Evolutionary conservation across 2,888 invertebrate genomes (phyloP), one percentile per base, ranked within the genome.

Genomic region (Oscheius sp.): DNA sequence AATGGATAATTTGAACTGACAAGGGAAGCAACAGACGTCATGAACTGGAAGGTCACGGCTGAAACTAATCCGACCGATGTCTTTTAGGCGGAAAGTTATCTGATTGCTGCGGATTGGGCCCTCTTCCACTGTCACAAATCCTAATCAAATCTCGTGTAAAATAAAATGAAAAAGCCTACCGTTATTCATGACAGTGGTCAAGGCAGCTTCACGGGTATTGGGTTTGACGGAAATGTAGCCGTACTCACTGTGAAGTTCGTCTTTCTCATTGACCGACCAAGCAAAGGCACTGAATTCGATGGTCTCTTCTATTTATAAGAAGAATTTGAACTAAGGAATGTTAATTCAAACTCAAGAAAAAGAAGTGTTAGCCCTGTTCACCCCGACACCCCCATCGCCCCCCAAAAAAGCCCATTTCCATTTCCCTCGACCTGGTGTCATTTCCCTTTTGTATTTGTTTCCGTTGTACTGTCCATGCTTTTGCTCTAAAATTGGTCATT

Each of bases 151-250:
- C 35, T 35, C 6, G 3, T 49, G 3, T 9, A 52, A 69, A 25
- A 63, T 21, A 56, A 49, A n/a, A 21, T 2, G 21, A 55, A 43
- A 43, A 61, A 2, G 7, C 18, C 18, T 23, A 86, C 87, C 88
- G 70, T 87, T 88, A 75, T 85, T 88, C 88, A 88, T 88, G 5
- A 87, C 87, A 7, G 88, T 88, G 9, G 86, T 88, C 73, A 88
- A 69, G 0, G 87, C 84, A 18, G 83, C 86, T 61, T 82, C 80
- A 27, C 77, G 74, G 0, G 84, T 84, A 63, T 84, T 83, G 13
- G 81, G 82, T 55, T 82, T 81, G 12, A 87, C 85, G 2, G 86
- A 83, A 45, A 88, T 76, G 77, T 87, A 88, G 18, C 88, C 88
- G 66, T 84, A 85, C 69, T 88, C 88, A 59, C 83, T 84, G 81